These are phyloP conservation scores for Xenopus borealis DNA, from an alignment of 2,113 vertebrate genomes.

Conservation along the genomic window DNA sequence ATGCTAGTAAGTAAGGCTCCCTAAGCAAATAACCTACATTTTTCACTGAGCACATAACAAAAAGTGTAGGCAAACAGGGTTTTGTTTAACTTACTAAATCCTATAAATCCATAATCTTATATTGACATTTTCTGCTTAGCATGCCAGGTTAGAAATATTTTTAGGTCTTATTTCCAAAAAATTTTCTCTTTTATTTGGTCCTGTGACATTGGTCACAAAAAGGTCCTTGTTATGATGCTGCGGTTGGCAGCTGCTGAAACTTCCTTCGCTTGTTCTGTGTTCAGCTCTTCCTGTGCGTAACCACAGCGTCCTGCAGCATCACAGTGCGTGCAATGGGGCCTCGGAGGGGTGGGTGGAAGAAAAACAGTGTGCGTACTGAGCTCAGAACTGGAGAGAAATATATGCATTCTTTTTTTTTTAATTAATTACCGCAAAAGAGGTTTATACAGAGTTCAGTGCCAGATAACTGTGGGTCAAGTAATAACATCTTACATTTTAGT, in stretches of 20 bases:
- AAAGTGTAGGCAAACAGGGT: no score
- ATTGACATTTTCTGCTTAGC: no score
- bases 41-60: no score
- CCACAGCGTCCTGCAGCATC: neutral
- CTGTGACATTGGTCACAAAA: neutral
- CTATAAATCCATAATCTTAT: no score
- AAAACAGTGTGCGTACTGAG: neutral
- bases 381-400: neutral
- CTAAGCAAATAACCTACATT: no score
- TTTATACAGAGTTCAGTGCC: neutral
- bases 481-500: no score
- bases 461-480: no score
- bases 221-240: neutral
- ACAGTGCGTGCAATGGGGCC: neutral
- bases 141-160: no score
- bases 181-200: neutral
- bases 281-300: neutral
- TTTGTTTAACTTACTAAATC: no score
- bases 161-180: no score
- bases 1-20: no score
- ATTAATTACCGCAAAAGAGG: neutral
- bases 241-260: neutral
- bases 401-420: neutral
- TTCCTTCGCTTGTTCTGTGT: neutral
- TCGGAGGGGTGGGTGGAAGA: neutral